Evolutionary conservation across 2,888 invertebrate genomes (phyloP).

Genomic region (Spialia ferax): DNA sequence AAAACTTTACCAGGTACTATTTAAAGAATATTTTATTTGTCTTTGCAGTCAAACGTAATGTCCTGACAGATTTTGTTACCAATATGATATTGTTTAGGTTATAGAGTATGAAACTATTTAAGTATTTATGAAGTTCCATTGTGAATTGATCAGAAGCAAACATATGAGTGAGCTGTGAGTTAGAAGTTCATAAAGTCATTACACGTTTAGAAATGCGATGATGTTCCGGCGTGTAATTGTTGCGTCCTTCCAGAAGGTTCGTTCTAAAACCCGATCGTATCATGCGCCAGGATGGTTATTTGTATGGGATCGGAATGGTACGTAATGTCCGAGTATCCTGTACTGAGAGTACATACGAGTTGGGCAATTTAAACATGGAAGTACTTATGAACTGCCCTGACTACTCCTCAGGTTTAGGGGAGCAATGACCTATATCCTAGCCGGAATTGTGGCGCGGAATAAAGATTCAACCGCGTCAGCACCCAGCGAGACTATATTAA

Average conservation of each 20-base stretch:
- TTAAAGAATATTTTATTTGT: background rate
- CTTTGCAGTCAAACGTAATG: background rate
- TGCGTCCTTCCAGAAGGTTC: conserved; percentile 53
- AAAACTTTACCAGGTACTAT: background rate
- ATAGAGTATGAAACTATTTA: no score
- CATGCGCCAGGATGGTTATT: conserved; percentile 63
- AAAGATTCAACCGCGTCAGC: conserved; percentile 67
- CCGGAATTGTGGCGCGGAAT: conserved; percentile 60
- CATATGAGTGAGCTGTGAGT: background rate
- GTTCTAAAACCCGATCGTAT: conserved; percentile 62
- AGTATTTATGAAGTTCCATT: no score
- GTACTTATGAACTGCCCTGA: conserved; percentile 83
- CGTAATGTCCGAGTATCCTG: conserved; percentile 72
- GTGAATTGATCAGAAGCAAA: background rate
- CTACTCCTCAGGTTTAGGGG: conserved; percentile 84
- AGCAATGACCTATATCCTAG: conserved; percentile 87
- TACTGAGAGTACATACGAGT: conserved; percentile 81
- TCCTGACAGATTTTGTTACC: no score
- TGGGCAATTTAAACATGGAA: conserved; percentile 84
- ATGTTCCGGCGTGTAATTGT: conserved; percentile 48
- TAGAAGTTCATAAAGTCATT: conserved; percentile 12
- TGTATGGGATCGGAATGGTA: conserved; percentile 58
- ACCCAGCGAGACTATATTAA: conserved; percentile 66
- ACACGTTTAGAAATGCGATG: conserved; percentile 45
- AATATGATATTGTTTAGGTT: no score